phyloP scores from a whole-genome alignment of 2,888 invertebrate genomes.

The Baronia brevicornis region DNA sequence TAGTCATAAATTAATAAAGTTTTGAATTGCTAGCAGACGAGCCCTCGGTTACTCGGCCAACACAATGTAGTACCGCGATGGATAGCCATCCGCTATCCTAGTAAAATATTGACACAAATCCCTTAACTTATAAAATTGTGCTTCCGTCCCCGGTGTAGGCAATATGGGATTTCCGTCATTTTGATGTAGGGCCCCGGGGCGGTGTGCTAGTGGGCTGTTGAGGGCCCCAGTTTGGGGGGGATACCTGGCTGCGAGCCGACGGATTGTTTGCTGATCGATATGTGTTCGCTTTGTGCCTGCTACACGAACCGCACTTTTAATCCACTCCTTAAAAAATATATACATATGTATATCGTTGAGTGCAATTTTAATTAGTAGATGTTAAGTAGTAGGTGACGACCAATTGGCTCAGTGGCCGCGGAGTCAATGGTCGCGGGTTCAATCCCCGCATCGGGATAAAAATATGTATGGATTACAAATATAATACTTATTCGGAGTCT shows the following conservation, averaged over 20 bases:
- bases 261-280: slow-evolving; percentile 60
- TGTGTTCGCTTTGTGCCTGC: slow-evolving; percentile 21
- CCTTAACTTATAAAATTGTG: slow-evolving; percentile 75
- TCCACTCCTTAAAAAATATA: slow-evolving; percentile 21
- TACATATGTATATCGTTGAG: no score
- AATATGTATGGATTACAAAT: no score
- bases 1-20: slow-evolving; percentile 58
- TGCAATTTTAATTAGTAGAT: no score
- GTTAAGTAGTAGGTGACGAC: no score
- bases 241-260: slow-evolving; percentile 53
- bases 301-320: slow-evolving; percentile 12
- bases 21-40: slow-evolving; percentile 28
- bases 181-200: slow-evolving; percentile 62
- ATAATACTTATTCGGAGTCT: no score
- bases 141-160: slow-evolving; percentile 66
- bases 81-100: slow-evolving; percentile 56
- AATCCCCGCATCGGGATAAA: no score
- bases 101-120: slow-evolving; percentile 76
- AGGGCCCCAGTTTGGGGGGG: slow-evolving; percentile 48
- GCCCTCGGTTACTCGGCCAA: no score
- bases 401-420: not conserved
- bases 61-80: slow-evolving; percentile 32
- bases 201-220: slow-evolving; percentile 31
- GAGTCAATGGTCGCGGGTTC: no score
- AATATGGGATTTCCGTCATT: slow-evolving; percentile 74